phyloP scores from a whole-genome alignment of 2,888 invertebrate species.

The Leptinotarsa haldemani region DNA sequence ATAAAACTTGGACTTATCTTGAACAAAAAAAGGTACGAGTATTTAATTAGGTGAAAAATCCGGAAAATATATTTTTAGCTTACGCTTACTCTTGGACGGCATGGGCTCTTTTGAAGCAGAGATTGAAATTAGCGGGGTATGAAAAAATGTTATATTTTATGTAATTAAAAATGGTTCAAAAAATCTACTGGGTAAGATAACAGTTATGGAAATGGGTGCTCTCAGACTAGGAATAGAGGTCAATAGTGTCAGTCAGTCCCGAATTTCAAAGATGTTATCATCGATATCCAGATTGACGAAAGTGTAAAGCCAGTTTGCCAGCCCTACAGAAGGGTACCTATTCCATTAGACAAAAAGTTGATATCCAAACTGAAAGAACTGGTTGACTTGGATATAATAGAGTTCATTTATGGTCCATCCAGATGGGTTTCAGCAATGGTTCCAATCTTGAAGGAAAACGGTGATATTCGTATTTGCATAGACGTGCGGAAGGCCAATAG shows the following conservation, averaged over 20 bases:
- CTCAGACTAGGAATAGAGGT: slow-evolving; percentile 37
- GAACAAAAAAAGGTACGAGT: slow-evolving; percentile 37
- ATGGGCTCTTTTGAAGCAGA: slow-evolving; percentile 47
- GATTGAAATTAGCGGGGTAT: slow-evolving; percentile 31
- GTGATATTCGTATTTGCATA: too few species aligned
- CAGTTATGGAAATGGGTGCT: slow-evolving; percentile 38
- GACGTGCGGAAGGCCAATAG: too few species aligned
- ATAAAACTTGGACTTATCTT: slow-evolving; percentile 41
- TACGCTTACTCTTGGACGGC: slow-evolving; percentile 45
- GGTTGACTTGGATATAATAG: slow-evolving; percentile 49
- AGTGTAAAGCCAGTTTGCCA: slow-evolving; percentile 51
- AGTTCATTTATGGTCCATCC: slow-evolving; percentile 48
- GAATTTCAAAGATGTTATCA: slow-evolving; percentile 53
- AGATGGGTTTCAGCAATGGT: too few species aligned
- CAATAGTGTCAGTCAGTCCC: slow-evolving; percentile 38
- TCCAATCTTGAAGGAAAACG: too few species aligned
- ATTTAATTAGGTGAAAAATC: slow-evolving; percentile 37
- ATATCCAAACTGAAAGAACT: slow-evolving; percentile 48
- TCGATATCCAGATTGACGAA: slow-evolving; percentile 51
- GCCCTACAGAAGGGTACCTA: slow-evolving; percentile 50
- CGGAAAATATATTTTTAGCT: slow-evolving; percentile 40
- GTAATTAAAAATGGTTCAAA: slow-evolving; percentile 40
- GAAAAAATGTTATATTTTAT: slow-evolving; percentile 33
- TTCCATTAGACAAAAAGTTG: slow-evolving; percentile 50
- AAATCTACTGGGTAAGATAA: slow-evolving; percentile 35